Evolutionary conservation across 2,888 invertebrate genomes (phyloP).

Genomic region (Dusona sp.): DNA sequence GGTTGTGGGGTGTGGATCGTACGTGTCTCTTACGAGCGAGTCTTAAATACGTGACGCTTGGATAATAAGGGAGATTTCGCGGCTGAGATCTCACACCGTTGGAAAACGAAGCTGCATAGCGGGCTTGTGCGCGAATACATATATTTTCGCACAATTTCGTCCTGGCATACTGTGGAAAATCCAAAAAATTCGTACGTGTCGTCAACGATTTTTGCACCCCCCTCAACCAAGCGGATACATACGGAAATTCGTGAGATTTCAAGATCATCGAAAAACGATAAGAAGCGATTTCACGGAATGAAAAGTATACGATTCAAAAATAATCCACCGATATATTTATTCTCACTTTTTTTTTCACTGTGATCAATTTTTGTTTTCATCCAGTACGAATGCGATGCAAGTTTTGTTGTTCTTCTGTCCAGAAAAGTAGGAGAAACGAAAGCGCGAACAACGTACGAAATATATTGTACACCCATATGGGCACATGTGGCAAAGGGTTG

Average conservation of each 20-base stretch:
- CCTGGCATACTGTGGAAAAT: constrained; percentile 36
- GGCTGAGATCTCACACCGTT: constrained; percentile 73
- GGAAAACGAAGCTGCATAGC: constrained; percentile 69
- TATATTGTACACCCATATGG: neutral
- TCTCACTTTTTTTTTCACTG: neutral
- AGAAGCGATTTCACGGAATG: neutral
- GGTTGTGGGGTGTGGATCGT: constrained; percentile 59
- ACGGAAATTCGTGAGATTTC: constrained; percentile 12
- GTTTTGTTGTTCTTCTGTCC: constrained; percentile 47
- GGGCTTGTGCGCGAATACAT: constrained; percentile 21
- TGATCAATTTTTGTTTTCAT: neutral
- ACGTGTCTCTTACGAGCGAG: constrained; percentile 80
- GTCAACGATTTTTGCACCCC: constrained; percentile 44
- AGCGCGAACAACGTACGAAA: constrained; percentile 1
- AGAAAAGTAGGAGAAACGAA: constrained; percentile 22
- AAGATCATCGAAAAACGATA: neutral
- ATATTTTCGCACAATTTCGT: constrained; percentile 19
- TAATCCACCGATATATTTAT: neutral
- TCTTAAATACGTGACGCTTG: constrained; percentile 82
- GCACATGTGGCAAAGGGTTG: neutral
- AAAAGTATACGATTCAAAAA: neutral
- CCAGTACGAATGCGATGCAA: neutral
- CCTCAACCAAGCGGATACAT: neutral
- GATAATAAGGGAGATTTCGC: constrained; percentile 78
- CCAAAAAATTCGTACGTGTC: constrained; percentile 54